phyloP scores from a whole-genome alignment of 37 sponge, comb jelly and placozoan species.

The Crambe crambe region DNA sequence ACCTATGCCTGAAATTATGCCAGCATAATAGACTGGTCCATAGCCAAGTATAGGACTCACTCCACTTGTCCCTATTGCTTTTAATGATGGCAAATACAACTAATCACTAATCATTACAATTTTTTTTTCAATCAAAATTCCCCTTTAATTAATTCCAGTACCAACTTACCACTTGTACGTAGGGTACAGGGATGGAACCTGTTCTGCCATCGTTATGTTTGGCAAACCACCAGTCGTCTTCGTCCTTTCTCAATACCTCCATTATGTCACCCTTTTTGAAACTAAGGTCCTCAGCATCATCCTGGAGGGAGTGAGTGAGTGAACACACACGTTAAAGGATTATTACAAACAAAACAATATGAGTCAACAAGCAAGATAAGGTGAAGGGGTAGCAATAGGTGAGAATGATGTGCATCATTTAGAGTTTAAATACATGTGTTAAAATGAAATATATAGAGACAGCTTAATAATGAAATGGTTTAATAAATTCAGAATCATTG shows the following conservation, averaged over 20 bases:
- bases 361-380: background rate
- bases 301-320: slow-evolving; percentile 46
- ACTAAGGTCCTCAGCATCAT: slow-evolving; percentile 86
- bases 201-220: slow-evolving; percentile 78
- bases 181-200: slow-evolving; percentile 92
- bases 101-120: no score
- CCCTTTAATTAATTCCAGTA: background rate
- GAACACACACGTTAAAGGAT: background rate
- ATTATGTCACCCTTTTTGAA: slow-evolving; percentile 93
- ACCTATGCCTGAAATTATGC: no score
- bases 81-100: no score
- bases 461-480: no score
- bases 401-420: background rate
- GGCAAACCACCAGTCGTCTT: slow-evolving; percentile 96
- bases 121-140: background rate
- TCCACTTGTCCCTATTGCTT: no score
- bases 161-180: slow-evolving; percentile 76
- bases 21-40: no score
- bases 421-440: no score
- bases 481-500: no score
- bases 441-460: no score
- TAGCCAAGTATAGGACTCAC: no score
- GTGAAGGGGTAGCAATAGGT: background rate
- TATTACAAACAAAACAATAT: background rate
- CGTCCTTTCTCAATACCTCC: slow-evolving; percentile 87